phyloP scores from a whole-genome alignment of 2,797 vertebrate species.

The Danio albolineatus region DNA sequence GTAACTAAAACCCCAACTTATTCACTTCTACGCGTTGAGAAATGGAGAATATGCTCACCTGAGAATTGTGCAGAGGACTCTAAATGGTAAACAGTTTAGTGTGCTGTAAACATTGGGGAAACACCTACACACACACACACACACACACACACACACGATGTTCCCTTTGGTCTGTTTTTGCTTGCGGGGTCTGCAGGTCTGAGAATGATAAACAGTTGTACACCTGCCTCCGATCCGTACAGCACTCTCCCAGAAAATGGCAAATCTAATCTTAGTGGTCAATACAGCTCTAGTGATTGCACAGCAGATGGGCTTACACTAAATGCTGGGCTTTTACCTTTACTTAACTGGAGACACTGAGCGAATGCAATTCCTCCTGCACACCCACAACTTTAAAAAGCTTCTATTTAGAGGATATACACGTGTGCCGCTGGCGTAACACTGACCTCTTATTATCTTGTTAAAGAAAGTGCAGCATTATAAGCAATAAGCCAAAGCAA shows the following conservation, averaged over 20 bases:
- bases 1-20: constrained; percentile 12
- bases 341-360: constrained; percentile 41
- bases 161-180: neutral
- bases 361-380: neutral
- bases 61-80: neutral
- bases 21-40: neutral
- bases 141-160: no score
- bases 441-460: constrained; percentile 4
- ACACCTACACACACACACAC: neutral
- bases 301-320: constrained; percentile 38
- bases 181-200: constrained; percentile 12
- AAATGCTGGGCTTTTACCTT: constrained; percentile 37
- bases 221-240: constrained; percentile 32
- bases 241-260: constrained; percentile 35
- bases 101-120: constrained; percentile 24
- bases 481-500: neutral
- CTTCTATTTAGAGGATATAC: constrained; percentile 5
- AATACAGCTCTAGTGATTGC: constrained; percentile 41
- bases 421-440: neutral
- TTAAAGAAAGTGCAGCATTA: constrained; percentile 17
- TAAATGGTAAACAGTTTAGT: constrained; percentile 35
- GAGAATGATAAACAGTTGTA: constrained; percentile 41
- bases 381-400: constrained; percentile 9
- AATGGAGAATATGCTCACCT: constrained; percentile 22
- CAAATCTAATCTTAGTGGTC: constrained; percentile 43